A percentile compares a stretch with the other conserved stretches of the same genome.
These are phyloP conservation scores for Brachionus rotundiformis DNA, from an alignment of 1,140 invertebrate genomes.

Conservation along the genomic window DNA sequence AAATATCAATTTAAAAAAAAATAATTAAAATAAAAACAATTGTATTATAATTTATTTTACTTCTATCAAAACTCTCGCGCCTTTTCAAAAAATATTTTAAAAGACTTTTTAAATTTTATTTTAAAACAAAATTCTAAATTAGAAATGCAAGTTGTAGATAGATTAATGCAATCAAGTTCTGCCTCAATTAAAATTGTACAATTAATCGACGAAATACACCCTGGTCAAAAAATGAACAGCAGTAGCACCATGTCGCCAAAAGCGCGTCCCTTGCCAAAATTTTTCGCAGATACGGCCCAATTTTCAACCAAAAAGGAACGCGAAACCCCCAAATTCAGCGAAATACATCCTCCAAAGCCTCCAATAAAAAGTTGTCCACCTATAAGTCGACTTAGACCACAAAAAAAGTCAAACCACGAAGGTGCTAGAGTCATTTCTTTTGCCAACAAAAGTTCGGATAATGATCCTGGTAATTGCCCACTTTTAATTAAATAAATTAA, in stretches of 20 bases:
- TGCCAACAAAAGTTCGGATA: slow-evolving; percentile 30
- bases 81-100: not conserved
- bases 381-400: slow-evolving; percentile 28
- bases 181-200: not conserved
- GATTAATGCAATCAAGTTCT: not conserved
- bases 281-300: slow-evolving; percentile 25
- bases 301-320: slow-evolving; percentile 51
- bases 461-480: not conserved
- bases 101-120: no score
- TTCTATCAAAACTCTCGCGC: not conserved
- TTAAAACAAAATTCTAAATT: not conserved
- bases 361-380: slow-evolving; percentile 51
- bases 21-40: not conserved
- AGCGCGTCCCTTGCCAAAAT: slow-evolving; percentile 34
- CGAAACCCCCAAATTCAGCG: slow-evolving; percentile 44
- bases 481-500: not conserved
- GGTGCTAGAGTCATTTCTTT: slow-evolving; percentile 45
- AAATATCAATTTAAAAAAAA: no score
- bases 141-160: slow-evolving; percentile 30
- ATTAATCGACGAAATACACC: not conserved
- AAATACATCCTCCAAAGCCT: slow-evolving; percentile 49
- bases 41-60: not conserved
- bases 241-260: not conserved
- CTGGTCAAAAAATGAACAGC: slow-evolving; percentile 22
- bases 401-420: slow-evolving; percentile 15